Conservation (phyloP, 2,888 invertebrate species). For the Phortica okadai region DNA sequence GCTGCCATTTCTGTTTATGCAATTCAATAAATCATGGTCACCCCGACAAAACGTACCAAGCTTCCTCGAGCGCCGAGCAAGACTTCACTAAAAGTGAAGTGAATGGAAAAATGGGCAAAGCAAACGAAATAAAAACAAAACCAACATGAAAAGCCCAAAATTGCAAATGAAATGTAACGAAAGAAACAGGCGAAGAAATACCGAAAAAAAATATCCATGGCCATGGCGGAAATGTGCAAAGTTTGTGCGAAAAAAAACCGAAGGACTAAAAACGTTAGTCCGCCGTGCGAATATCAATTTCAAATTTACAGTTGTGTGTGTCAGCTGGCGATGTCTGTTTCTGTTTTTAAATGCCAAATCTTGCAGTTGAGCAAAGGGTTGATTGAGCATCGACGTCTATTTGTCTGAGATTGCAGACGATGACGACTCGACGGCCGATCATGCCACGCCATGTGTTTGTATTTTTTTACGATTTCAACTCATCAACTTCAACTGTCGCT, state of each 20-base stretch:
- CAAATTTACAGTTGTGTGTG: slow-evolving; percentile 64
- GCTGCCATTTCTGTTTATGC: slow-evolving; percentile 74
- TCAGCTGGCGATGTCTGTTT: neutral
- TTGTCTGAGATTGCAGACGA: slow-evolving; percentile 32
- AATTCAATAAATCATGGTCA: slow-evolving; percentile 74
- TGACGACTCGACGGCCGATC: slow-evolving; percentile 37
- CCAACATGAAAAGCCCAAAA: slow-evolving; percentile 34
- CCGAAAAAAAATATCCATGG: slow-evolving; percentile 39
- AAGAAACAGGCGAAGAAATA: slow-evolving; percentile 54
- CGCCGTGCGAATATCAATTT: slow-evolving; percentile 73
- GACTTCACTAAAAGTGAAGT: slow-evolving; percentile 30
- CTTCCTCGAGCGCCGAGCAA: slow-evolving; percentile 29
- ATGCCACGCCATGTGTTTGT: neutral
- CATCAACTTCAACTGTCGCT: neutral
- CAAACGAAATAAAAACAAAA: slow-evolving; percentile 42
- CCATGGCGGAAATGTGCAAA: neutral
- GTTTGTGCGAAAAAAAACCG: slow-evolving; percentile 51
- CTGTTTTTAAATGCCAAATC: neutral
- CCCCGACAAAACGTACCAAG: slow-evolving; percentile 44
- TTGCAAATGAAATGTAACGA: slow-evolving; percentile 55
- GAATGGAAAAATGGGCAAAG: slow-evolving; percentile 23
- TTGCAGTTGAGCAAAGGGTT: neutral
- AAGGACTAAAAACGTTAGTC: slow-evolving; percentile 62
- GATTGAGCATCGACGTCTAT: slow-evolving; percentile 21
- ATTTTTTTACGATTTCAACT: too few species aligned